Percentiles rank a stretch among this genome's conserved stretches.
These are phyloP conservation scores for Lepidotrigona ventralis DNA, from an alignment of 1,140 invertebrate species.

Conservation along the genomic window DNA sequence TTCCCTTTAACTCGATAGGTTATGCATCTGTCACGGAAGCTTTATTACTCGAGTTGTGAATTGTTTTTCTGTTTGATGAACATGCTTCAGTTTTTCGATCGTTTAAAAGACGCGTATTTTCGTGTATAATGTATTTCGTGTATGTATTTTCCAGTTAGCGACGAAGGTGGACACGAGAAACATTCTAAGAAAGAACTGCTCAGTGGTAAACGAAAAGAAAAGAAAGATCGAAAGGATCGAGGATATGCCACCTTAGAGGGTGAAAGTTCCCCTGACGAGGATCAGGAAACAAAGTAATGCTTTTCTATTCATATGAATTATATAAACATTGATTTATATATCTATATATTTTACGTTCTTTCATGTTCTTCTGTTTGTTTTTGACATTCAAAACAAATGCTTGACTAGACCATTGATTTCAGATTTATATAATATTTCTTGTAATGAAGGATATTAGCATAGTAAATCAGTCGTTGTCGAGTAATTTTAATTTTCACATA, in stretches of 20 bases:
- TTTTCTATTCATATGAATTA: conserved; percentile 5
- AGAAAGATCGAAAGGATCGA: conserved; percentile 91
- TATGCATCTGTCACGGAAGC: conserved; percentile 53
- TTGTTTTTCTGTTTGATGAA: background rate
- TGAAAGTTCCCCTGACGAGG: conserved; percentile 95
- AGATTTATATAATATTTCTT: background rate
- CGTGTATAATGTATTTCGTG: background rate
- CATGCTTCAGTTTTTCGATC: background rate
- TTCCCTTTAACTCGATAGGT: conserved; percentile 33
- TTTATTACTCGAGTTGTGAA: background rate
- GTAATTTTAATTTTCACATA: conserved; percentile 44
- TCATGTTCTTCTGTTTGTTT: background rate
- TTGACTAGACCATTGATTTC: background rate
- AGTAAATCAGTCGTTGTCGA: conserved; percentile 3
- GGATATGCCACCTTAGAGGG: conserved; percentile 95
- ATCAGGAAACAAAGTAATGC: conserved; percentile 89
- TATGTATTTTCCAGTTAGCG: conserved; percentile 82
- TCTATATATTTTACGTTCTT: background rate
- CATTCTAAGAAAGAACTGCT: conserved; percentile 88
- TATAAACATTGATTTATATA: background rate
- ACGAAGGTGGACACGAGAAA: conserved; percentile 87
- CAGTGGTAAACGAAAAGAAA: conserved; percentile 87
- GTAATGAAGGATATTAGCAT: background rate
- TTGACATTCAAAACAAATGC: background rate
- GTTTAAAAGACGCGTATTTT: background rate